Evolutionary conservation across 2,797 vertebrate genomes (phyloP).

Genomic region (Pseudochirops cupreus): DNA sequence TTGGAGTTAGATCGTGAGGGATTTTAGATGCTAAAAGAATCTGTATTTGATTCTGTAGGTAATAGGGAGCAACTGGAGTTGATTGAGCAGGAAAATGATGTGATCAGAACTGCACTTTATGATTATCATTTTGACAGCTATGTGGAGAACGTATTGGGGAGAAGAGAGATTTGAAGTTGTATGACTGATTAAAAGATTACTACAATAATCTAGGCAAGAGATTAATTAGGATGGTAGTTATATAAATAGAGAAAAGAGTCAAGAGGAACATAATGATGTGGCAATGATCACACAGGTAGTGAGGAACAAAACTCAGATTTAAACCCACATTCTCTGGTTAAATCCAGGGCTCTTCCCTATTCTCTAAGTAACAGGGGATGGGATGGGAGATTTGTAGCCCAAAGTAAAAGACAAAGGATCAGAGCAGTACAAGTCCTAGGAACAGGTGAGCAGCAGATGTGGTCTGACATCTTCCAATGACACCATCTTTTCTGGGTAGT

Average conservation of each 20-base stretch:
- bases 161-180: neutral
- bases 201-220: neutral
- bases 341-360: neutral
- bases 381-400: neutral
- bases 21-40: neutral
- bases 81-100: neutral
- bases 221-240: neutral
- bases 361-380: neutral
- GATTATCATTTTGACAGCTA: neutral
- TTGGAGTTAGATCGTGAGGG: neutral
- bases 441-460: too few species aligned
- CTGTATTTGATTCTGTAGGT: neutral
- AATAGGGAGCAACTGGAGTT: neutral
- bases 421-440: too few species aligned
- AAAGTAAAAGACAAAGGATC: neutral
- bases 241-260: neutral
- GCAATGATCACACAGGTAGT: neutral
- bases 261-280: neutral
- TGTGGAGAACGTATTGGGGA: neutral
- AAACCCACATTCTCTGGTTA: neutral
- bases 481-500: too few species aligned
- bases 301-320: neutral
- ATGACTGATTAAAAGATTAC: neutral
- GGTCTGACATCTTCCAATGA: too few species aligned
- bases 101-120: neutral